Evolutionary conservation across 2,888 invertebrate species (phyloP).

Genomic region (Notodonta dromedarius): DNA sequence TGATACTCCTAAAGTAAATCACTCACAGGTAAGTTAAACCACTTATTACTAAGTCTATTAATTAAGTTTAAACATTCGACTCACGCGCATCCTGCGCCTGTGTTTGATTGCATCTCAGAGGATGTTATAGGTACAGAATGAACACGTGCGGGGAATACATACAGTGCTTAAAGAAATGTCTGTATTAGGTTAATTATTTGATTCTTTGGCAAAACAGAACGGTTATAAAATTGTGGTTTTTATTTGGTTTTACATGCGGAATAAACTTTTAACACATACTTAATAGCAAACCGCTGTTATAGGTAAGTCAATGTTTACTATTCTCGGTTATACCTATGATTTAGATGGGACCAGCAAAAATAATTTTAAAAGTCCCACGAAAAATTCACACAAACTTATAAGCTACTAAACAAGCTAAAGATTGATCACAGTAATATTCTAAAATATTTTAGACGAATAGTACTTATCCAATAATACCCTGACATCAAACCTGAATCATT

Average conservation of each 20-base stretch:
- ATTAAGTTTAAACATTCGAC: conserved; percentile 43
- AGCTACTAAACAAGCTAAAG: no score
- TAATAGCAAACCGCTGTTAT: no score
- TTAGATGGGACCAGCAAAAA: no score
- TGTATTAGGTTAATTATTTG: conserved; percentile 33
- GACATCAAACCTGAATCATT: neutral
- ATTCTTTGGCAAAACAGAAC: conserved; percentile 18
- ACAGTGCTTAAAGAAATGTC: conserved; percentile 8
- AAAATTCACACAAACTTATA: no score
- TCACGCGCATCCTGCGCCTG: conserved; percentile 53
- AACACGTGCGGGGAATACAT: conserved; percentile 46
- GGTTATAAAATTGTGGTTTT: neutral
- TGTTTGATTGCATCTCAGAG: conserved; percentile 55
- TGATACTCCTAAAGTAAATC: neutral
- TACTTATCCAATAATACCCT: no score
- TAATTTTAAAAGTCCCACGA: no score
- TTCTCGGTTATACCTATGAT: no score
- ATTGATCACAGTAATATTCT: no score
- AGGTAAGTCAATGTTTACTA: no score
- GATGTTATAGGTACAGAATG: conserved; percentile 43
- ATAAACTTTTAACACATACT: neutral
- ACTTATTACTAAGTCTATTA: conserved; percentile 29
- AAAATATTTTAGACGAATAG: no score
- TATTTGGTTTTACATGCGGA: neutral
- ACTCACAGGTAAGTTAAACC: conserved; percentile 6